phyloP scores from a whole-genome alignment of 2,113 vertebrate genomes.

The Ginglymostoma cirratum region DNA sequence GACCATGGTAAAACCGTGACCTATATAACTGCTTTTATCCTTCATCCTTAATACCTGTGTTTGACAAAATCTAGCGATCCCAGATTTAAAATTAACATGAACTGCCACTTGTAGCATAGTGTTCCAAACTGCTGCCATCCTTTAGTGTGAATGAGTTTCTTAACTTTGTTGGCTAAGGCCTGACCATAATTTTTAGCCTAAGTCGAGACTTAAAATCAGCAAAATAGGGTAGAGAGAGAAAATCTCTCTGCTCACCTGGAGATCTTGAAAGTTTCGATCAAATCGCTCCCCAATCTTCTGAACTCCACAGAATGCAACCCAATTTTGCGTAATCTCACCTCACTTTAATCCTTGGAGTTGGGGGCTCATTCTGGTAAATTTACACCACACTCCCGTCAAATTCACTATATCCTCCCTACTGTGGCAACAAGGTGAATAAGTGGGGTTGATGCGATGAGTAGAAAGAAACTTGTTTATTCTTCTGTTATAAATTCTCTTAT shows the following conservation, averaged over 20 bases:
- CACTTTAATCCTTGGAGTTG: not conserved
- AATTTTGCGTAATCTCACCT: not conserved
- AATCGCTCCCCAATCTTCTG: not conserved
- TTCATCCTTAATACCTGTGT: too few relatives aligned
- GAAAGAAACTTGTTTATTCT: not conserved
- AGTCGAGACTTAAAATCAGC: too few relatives aligned
- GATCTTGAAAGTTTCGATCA: not conserved
- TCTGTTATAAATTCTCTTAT: not conserved
- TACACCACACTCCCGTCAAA: not conserved
- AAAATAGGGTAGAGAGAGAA: too few relatives aligned
- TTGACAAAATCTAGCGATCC: too few relatives aligned
- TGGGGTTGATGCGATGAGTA: not conserved
- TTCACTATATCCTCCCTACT: not conserved
- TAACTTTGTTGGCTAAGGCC: too few relatives aligned
- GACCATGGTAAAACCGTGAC: too few relatives aligned
- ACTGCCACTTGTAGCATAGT: too few relatives aligned
- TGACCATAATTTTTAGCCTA: too few relatives aligned
- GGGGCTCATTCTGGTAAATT: not conserved
- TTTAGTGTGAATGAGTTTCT: too few relatives aligned
- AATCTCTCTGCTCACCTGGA: not conserved
- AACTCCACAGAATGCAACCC: not conserved
- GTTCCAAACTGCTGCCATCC: too few relatives aligned
- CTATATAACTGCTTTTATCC: too few relatives aligned
- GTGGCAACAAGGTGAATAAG: not conserved
- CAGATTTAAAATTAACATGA: too few relatives aligned